Evolutionary conservation across 2,888 invertebrate genomes (phyloP), one percentile per base, ranked within the genome.

Genomic region (Rotaria socialis): DNA sequence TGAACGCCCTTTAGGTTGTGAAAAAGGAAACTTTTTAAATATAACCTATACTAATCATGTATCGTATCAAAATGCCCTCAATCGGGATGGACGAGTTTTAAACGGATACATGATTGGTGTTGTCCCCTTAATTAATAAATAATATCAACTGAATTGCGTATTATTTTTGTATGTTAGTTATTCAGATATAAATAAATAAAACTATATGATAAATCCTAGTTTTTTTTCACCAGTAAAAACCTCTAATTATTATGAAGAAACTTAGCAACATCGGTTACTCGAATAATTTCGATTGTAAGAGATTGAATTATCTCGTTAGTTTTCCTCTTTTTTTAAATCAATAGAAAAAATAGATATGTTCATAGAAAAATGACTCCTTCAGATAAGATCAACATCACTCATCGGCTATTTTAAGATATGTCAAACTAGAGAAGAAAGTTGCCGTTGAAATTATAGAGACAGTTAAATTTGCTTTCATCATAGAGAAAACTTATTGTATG

Each of bases 91-190:
- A 80, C 24, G 47, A 7, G 1, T 24, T 10, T 80, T 80, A 4
- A 47, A 80, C n/a, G 80, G 80, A 47, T 47, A 47, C 35, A 80
- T 80, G 43, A 80, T 80, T 4, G 80, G 80, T n/a, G 80, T 80
- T 47, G 80, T 80, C 47, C 80, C 80, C n/a, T 80, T 80, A 67
- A 67, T 67, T 27, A 67, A 16, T 35, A 67, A 67, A 35, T 67
- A 67, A 35, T 67, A 67, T 35, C 14, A 35, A 5, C 35, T 35
- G 0, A 67, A 67, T 67, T 67, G 35, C 35, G 35, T 67, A 4
- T 41, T 27, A 19, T 67, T 67, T 67, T 35, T 67, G 27, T 35
- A 67, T 67, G 67, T 41, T 19, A 19, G 5, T 67, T 41, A 41
- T 67, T 67, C 67, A 67, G 19, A 67, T 67, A 35, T 35, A 67